phyloP scores from a whole-genome alignment of 1,140 invertebrate species.

The Ptiloglossa arizonensis region DNA sequence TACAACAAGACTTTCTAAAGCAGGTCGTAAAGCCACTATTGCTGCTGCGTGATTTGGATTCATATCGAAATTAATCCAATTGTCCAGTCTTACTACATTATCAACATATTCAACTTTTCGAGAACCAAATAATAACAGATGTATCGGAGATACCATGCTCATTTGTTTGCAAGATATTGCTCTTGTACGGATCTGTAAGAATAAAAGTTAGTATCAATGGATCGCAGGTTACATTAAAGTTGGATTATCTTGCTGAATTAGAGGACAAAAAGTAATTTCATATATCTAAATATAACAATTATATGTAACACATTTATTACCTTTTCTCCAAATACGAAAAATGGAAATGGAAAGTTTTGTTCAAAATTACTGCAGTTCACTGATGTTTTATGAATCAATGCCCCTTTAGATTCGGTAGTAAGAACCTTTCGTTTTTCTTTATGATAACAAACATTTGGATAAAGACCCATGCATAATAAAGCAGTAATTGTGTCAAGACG shows the following conservation, averaged over 20 bases:
- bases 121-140: constrained; percentile 95
- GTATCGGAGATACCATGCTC: constrained; percentile 97
- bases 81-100: constrained; percentile 89
- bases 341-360: constrained; percentile 94
- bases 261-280: too few species aligned
- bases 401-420: constrained; percentile 96
- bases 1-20: constrained; percentile 92
- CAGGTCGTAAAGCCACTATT: constrained; percentile 92
- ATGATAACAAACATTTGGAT: constrained; percentile 98
- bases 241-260: too few species aligned
- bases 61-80: constrained; percentile 96
- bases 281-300: neutral
- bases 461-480: constrained; percentile 93
- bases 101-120: constrained; percentile 92
- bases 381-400: constrained; percentile 97
- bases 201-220: constrained; percentile 1
- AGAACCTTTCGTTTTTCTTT: constrained; percentile 97
- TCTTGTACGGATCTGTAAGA: constrained; percentile 90
- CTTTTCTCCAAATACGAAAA: constrained; percentile 99
- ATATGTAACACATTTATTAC: constrained; percentile 74
- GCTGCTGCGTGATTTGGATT: constrained; percentile 88
- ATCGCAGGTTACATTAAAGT: too few species aligned
- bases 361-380: constrained; percentile 95
- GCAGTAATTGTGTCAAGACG: constrained; percentile 93
- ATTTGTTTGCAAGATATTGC: constrained; percentile 99